Evolutionary conservation across 2,888 invertebrate species (phyloP).

Genomic region (Chaitophorus viminalis): DNA sequence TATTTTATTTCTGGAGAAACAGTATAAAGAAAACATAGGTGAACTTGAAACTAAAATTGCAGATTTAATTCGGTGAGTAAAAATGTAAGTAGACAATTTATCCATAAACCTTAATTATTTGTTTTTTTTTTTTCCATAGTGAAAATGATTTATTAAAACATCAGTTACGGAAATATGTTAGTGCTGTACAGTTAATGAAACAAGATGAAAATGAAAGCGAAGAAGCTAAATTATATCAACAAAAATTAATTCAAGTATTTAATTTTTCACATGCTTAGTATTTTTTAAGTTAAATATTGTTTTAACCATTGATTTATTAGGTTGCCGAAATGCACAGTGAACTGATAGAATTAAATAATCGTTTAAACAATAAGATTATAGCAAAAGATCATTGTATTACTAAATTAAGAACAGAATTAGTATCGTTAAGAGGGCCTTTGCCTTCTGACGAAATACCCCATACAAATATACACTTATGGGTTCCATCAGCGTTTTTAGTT

Average conservation of each 20-base stretch:
- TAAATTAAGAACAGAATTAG: slow-evolving; percentile 74
- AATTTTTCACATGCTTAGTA: neutral
- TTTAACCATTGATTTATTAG: slow-evolving; percentile 67
- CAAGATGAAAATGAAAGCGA: slow-evolving; percentile 71
- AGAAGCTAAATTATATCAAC: slow-evolving; percentile 84
- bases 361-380: slow-evolving; percentile 78
- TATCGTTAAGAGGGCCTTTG: slow-evolving; percentile 75
- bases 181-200: slow-evolving; percentile 85
- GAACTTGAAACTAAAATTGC: slow-evolving; percentile 64
- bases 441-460: slow-evolving; percentile 68
- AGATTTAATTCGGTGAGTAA: slow-evolving; percentile 64
- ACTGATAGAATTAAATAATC: slow-evolving; percentile 89
- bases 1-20: slow-evolving; percentile 50
- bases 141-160: slow-evolving; percentile 87
- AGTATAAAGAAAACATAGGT: slow-evolving; percentile 62
- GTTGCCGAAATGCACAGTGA: slow-evolving; percentile 96
- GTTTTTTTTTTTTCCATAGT: slow-evolving; percentile 68
- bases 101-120: neutral
- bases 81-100: neutral
- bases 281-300: neutral
- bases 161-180: slow-evolving; percentile 85
- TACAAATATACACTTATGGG: slow-evolving; percentile 81
- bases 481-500: slow-evolving; percentile 85
- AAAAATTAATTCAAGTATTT: slow-evolving; percentile 83
- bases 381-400: slow-evolving; percentile 74